Conservation (phyloP, 2,113 vertebrate species). For the Sardina pilchardus region DNA sequence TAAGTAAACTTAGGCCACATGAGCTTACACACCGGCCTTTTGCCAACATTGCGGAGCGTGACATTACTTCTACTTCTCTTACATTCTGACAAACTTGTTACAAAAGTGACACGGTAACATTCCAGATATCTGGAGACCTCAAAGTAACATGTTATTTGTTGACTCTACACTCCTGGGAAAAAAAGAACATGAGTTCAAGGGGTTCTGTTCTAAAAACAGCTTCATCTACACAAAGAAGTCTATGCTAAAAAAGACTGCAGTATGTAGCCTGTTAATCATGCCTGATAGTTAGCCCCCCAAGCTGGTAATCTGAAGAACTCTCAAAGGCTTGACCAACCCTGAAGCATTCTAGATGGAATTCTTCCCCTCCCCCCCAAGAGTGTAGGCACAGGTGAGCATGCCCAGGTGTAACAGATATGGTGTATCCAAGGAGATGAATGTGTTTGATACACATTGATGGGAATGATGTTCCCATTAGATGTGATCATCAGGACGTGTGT, state of each 20-base stretch:
- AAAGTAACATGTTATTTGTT: background rate
- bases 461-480: background rate
- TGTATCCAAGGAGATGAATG: background rate
- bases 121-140: background rate
- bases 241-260: background rate
- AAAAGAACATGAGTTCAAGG: background rate
- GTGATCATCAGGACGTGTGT: background rate
- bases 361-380: background rate
- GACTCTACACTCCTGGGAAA: background rate
- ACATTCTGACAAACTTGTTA: conserved; percentile 2
- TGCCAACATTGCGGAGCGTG: background rate
- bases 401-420: background rate
- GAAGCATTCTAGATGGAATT: background rate
- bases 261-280: background rate
- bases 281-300: background rate
- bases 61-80: background rate
- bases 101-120: background rate
- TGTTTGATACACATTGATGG: background rate
- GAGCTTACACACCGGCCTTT: background rate
- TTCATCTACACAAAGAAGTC: background rate
- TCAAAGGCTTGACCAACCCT: background rate
- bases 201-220: background rate
- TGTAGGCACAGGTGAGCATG: background rate
- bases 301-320: background rate
- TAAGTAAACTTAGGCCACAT: background rate